Evolutionary conservation across 2,888 invertebrate genomes (phyloP).

Genomic region (Unio delphinus): DNA sequence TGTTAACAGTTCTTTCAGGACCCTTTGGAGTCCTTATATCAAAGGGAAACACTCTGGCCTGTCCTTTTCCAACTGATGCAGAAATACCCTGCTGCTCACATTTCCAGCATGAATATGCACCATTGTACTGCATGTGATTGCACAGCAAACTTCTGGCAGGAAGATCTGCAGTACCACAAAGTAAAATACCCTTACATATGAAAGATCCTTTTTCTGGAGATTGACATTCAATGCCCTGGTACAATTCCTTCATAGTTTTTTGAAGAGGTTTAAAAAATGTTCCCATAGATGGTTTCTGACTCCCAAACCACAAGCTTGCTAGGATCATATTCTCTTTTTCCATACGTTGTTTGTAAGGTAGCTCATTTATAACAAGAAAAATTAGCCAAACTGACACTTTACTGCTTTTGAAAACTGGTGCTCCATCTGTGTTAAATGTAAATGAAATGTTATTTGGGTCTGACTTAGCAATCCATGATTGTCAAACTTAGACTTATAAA

Average conservation of each 20-base stretch:
- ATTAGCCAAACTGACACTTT: constrained; percentile 20
- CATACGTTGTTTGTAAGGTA: constrained; percentile 10
- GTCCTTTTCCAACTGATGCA: too few species aligned
- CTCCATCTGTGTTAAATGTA: constrained; percentile 15
- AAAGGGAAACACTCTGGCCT: too few species aligned
- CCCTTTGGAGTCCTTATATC: too few species aligned
- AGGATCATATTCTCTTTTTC: too few species aligned
- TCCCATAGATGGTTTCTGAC: too few species aligned
- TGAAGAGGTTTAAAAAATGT: too few species aligned
- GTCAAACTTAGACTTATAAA: background rate
- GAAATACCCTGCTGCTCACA: too few species aligned
- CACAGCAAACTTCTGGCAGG: constrained; percentile 22
- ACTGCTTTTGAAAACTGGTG: constrained; percentile 16
- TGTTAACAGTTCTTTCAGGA: too few species aligned
- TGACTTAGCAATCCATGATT: background rate
- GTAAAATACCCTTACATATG: constrained; percentile 11
- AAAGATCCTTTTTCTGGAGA: constrained; percentile 10
- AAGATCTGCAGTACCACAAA: constrained; percentile 20
- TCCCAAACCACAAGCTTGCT: too few species aligned
- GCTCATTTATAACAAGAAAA: constrained; percentile 13
- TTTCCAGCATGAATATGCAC: too few species aligned
- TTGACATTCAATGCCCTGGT: background rate
- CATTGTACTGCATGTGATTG: too few species aligned
- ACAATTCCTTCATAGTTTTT: too few species aligned
- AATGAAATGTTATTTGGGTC: constrained; percentile 11